A percentile compares a stretch with the other conserved stretches of the same genome.
Evolutionary conservation across 30 jellyfish, hydroid and myxozoan species (phyloP).

Genomic region (Aurelia aurita complex sp. Pacific): DNA sequence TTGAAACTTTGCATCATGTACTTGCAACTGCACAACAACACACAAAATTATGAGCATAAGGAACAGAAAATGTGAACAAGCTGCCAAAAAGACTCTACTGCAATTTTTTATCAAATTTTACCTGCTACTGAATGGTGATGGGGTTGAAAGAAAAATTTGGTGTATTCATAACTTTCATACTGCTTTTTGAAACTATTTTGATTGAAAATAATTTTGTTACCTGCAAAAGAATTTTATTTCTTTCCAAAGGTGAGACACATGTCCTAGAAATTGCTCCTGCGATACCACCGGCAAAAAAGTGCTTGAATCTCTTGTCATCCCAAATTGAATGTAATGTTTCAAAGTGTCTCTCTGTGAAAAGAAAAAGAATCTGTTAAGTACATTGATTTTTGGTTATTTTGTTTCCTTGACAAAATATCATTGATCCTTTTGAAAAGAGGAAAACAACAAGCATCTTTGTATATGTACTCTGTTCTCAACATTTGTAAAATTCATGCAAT

Average conservation of each 20-base stretch:
- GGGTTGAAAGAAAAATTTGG: too few species aligned
- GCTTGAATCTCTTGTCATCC: conserved; percentile 57
- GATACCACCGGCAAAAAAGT: conserved; percentile 51
- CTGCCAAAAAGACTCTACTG: too few species aligned
- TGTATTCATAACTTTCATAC: background rate
- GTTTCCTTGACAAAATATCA: background rate
- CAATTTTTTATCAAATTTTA: too few species aligned
- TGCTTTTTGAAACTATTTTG: background rate
- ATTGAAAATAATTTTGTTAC: background rate
- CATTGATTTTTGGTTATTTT: background rate
- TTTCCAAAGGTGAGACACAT: conserved; percentile 56
- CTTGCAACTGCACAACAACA: conserved; percentile 29
- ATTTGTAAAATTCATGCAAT: too few species aligned
- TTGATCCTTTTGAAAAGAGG: background rate
- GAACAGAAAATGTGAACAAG: background rate
- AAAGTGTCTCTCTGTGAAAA: conserved; percentile 16
- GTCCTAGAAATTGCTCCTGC: conserved; percentile 58
- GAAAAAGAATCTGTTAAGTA: background rate
- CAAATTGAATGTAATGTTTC: conserved; percentile 36
- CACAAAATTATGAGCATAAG: background rate
- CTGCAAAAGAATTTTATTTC: conserved; percentile 46
- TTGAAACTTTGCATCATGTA: conserved; percentile 44
- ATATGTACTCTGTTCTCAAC: too few species aligned
- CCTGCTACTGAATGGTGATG: too few species aligned
- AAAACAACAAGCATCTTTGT: background rate